Conservation (phyloP, 2,113 vertebrate species). For the Salvelinus sp. region DNA sequence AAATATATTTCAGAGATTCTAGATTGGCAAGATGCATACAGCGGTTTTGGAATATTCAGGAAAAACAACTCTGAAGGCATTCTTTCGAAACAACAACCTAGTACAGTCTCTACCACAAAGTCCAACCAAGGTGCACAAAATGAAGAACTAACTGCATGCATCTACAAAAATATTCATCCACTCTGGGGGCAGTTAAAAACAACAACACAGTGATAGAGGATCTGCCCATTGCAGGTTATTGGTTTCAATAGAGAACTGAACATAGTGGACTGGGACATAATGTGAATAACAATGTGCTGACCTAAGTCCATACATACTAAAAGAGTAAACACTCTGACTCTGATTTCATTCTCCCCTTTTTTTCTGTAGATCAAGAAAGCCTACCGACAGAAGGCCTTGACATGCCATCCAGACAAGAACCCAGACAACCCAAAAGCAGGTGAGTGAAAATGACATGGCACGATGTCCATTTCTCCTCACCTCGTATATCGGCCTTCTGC, state of each 20-base stretch:
- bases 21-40: slow-evolving; percentile 26
- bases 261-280: too few relatives aligned
- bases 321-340: background rate
- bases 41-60: slow-evolving; percentile 21
- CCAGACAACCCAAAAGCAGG: slow-evolving; percentile 94
- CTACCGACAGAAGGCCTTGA: slow-evolving; percentile 89
- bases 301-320: too few relatives aligned
- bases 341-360: slow-evolving; percentile 18
- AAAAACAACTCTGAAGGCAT: background rate
- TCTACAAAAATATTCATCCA: too few relatives aligned
- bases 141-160: too few relatives aligned
- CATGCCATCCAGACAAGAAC: slow-evolving; percentile 96
- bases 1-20: slow-evolving; percentile 26
- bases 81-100: too few relatives aligned
- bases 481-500: background rate
- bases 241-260: too few relatives aligned
- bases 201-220: too few relatives aligned
- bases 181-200: too few relatives aligned
- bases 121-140: too few relatives aligned
- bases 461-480: background rate
- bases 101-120: too few relatives aligned
- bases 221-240: too few relatives aligned
- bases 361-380: slow-evolving; percentile 91
- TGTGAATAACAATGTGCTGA: too few relatives aligned
- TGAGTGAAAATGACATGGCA: slow-evolving; percentile 50